Evolutionary conservation across 37 sponge, comb jelly and placozoan species (phyloP).

Genomic region (Haliclona indistincta): DNA sequence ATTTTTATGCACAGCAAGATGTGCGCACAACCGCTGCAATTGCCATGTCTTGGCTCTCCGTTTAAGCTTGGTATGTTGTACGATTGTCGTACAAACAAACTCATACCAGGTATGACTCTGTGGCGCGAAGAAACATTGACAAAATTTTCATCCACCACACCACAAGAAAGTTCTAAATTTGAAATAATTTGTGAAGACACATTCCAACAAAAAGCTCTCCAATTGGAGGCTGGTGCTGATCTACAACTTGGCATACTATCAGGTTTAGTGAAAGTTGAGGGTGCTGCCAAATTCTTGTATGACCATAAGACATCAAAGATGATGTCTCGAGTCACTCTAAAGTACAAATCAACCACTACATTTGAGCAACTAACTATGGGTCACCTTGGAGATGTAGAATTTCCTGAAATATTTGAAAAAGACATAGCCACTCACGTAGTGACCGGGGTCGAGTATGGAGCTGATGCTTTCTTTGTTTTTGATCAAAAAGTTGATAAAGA

Average conservation of each 20-base stretch:
- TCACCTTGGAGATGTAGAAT: neutral
- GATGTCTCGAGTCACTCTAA: slow-evolving; percentile 22
- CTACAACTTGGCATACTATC: slow-evolving; percentile 26
- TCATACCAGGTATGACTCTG: slow-evolving; percentile 14
- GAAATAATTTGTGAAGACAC: slow-evolving; percentile 26
- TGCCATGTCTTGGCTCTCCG: too few relatives aligned
- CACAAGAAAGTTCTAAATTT: neutral
- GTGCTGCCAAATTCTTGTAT: slow-evolving; percentile 20
- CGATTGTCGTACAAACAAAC: too few relatives aligned
- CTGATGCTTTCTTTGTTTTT: too few relatives aligned
- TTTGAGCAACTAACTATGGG: slow-evolving; percentile 26
- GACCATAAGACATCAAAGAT: slow-evolving; percentile 26
- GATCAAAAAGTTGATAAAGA: slow-evolving; percentile 2
- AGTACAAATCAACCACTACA: slow-evolving; percentile 14
- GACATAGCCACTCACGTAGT: slow-evolving; percentile 11
- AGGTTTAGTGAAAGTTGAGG: slow-evolving; percentile 23
- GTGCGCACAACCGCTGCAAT: too few relatives aligned
- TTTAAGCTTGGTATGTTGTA: too few relatives aligned
- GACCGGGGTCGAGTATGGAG: too few relatives aligned
- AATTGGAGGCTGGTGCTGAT: neutral
- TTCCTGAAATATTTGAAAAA: slow-evolving; percentile 11
- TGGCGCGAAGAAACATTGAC: slow-evolving; percentile 14
- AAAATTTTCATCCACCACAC: neutral
- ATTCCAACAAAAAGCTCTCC: neutral
- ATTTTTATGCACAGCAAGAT: too few relatives aligned